A percentile compares a stretch with the other conserved stretches of the same genome.
Evolutionary conservation across 2,797 vertebrate species (phyloP).

Genomic region (Margarornis squamiger): DNA sequence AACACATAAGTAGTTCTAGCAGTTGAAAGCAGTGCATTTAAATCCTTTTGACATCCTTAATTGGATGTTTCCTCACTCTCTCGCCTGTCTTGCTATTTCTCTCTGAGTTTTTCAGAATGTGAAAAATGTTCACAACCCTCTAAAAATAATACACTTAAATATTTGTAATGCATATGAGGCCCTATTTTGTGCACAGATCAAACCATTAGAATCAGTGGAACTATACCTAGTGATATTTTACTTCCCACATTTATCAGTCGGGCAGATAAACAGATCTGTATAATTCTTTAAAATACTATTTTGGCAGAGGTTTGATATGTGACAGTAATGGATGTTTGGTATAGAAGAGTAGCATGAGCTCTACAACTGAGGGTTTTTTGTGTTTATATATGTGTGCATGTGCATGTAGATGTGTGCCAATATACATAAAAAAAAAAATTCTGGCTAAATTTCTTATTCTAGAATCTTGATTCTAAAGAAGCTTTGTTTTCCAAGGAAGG

Average conservation of each 20-base stretch:
- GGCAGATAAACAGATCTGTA: background rate
- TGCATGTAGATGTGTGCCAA: too few species aligned
- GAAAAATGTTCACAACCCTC: background rate
- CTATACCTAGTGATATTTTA: background rate
- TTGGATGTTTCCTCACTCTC: background rate
- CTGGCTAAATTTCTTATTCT: background rate
- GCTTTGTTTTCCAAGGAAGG: background rate
- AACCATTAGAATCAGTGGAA: background rate
- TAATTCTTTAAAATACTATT: background rate
- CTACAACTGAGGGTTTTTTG: background rate
- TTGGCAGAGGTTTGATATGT: background rate
- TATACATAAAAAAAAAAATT: background rate
- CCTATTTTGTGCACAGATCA: background rate
- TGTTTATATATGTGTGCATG: background rate
- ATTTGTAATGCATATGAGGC: background rate
- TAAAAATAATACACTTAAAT: background rate
- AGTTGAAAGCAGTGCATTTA: slow-evolving; percentile 32
- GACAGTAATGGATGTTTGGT: background rate
- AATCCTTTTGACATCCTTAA: slow-evolving; percentile 59
- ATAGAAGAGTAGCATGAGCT: background rate
- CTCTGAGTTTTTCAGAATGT: background rate
- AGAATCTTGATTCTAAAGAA: background rate
- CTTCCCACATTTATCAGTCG: background rate
- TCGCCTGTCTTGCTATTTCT: background rate
- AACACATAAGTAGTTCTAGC: slow-evolving; percentile 23